Base-by-base conservation (phyloP, 2,888 invertebrate genomes). In the Epistrophella euchroma region DNA sequence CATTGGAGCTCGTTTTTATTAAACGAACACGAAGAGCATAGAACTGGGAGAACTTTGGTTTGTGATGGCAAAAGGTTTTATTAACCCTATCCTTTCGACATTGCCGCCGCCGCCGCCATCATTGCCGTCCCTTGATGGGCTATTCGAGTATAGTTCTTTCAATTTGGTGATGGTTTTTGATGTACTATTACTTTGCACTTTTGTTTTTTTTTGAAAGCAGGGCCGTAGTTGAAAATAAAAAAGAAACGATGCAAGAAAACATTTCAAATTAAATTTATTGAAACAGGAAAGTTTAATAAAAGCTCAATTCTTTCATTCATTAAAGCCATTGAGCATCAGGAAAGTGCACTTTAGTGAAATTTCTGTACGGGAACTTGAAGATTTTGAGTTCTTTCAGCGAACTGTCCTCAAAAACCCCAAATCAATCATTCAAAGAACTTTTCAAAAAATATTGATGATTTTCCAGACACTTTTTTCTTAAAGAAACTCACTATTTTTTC, bases 61-160 rank as follows among this genome's bases (percentile, higher is more conserved):
- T 4, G 47, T 79, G n/a, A n/a, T n/a, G 47, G 68, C 17, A 74
- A 80, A 19, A 40, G 68, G 19, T 75, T 70, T 60, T 80, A 64
- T 75, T 80, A 75, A 74, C 47, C 32, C 32, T 32, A n/a, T 2
- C 9, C n/a, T 2, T 11, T 17, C 2, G 17, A 7, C 13, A 28
- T 10, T 1, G 55, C 28, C 5, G n/a, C n/a, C n/a, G n/a, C n/a
- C n/a, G n/a, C n/a, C n/a, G n/a, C n/a, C n/a, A n/a, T n/a, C n/a
- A 17, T 32, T 32, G 32, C 32, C 28, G 5, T 17, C 25, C 62
- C 4, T 25, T 43, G 62, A 62, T 62, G 60, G 40, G 60, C 13
- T 60, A n/a, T 25, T 43, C 40, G 56, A 22, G 9, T 17, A 58
- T 17, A 58, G 32, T 43, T 43, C 60, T 62, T 43, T 28, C 40